These are phyloP conservation scores for Orgyia antiqua DNA, from an alignment of 2,888 invertebrate species.

Conservation along the genomic window DNA sequence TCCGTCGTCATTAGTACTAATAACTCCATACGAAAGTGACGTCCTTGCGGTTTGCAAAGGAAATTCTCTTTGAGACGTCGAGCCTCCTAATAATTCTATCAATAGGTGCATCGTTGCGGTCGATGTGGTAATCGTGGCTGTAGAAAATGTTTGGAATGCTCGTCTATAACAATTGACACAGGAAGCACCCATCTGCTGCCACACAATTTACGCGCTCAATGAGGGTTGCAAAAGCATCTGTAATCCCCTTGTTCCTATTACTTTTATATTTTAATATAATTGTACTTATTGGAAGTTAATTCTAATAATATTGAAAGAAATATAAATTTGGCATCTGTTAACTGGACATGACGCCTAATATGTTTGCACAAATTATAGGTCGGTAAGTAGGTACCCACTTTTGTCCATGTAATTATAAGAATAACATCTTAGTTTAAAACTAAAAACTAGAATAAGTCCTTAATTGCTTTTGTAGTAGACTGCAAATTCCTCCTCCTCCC, in stretches of 20 bases:
- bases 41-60: conserved; percentile 58
- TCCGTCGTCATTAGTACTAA: conserved; percentile 64
- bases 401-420: too few species aligned
- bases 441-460: too few species aligned
- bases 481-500: too few species aligned
- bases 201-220: conserved; percentile 26
- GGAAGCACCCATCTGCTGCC: conserved; percentile 31
- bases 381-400: too few species aligned
- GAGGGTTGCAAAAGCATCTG: conserved; percentile 17
- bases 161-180: conserved; percentile 39
- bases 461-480: too few species aligned
- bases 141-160: conserved; percentile 51
- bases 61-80: conserved; percentile 47
- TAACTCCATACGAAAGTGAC: conserved; percentile 60
- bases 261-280: conserved; percentile 13
- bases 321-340: conserved; percentile 1
- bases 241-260: conserved; percentile 20
- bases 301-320: conserved; percentile 1
- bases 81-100: conserved; percentile 63
- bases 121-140: conserved; percentile 50
- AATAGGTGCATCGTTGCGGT: conserved; percentile 63
- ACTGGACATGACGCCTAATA: not conserved
- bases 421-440: too few species aligned
- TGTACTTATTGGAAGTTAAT: conserved; percentile 5
- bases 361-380: too few species aligned